Evolutionary conservation across 2,888 invertebrate genomes (phyloP), one percentile per base, ranked within the genome.

Genomic region (Seira musarum): DNA sequence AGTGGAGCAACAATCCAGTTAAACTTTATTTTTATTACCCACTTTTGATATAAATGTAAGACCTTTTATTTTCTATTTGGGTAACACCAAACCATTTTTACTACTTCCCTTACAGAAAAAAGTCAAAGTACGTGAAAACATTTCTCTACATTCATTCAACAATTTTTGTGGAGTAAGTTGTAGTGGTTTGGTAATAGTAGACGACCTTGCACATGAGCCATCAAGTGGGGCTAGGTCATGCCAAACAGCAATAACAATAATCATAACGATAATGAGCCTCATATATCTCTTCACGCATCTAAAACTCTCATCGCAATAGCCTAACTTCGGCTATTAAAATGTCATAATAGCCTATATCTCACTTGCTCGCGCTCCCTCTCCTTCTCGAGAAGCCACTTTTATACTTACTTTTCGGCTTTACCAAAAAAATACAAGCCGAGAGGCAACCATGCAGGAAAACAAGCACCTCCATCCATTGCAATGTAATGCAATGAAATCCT

Each of bases 211-310:
- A 75, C 75, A 75, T 75, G 67, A 75, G 75, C 75, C 63, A 75
- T 75, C 75, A 75, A 75, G 75, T 75, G 53, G 75, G 75, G 75
- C 75, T 75, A 75, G 75, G 75, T 75, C 75, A 75, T 75, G 75
- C 75, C 75, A 75, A 75, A 75, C 75, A 75, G 75, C 75, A 75
- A 75, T 75, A 75, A 75, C 75, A 75, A 75, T 75, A 75, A 75
- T 75, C 75, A 75, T 75, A 75, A 75, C 75, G 75, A 75, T 75
- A 75, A 75, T 75, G 75, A 75, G 75, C 67, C 75, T 75, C 75
- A 75, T 75, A 75, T 75, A 75, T 75, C 75, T 75, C 75, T 75
- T 75, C 75, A 75, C 75, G 75, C 75, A 75, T 75, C 75, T 75
- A 75, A 75, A 75, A 75, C 75, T 75, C 75, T 75, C 75, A 75